Conservation (phyloP, 2,113 vertebrate species). For the Dipodomys spectabilis region DNA sequence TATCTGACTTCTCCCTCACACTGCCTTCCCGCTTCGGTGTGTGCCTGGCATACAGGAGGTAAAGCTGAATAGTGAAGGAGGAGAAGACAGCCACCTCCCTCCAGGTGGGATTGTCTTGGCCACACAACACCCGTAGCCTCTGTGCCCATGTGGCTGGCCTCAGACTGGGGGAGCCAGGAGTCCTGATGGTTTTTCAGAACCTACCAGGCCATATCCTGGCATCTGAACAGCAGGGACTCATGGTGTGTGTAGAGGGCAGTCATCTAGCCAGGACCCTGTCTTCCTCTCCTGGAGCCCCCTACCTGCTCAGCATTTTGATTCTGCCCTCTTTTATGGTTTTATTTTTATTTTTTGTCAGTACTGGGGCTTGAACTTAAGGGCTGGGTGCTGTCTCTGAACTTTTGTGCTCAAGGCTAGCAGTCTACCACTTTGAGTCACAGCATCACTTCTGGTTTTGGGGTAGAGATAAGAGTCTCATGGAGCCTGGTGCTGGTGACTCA, state of each 20-base stretch:
- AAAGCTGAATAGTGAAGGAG: neutral
- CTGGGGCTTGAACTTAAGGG: too few relatives aligned
- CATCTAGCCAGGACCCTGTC: neutral
- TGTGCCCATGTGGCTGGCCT: too few relatives aligned
- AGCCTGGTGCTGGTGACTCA: too few relatives aligned
- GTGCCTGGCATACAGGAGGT: neutral
- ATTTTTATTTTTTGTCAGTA: too few relatives aligned
- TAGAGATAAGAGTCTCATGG: too few relatives aligned
- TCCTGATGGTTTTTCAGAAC: neutral
- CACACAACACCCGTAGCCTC: neutral
- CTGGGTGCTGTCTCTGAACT: too few relatives aligned
- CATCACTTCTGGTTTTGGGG: too few relatives aligned
- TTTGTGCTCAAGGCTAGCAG: too few relatives aligned
- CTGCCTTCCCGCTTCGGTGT: fast-evolving
- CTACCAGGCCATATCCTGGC: neutral
- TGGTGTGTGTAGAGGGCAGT: neutral
- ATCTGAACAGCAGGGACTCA: neutral
- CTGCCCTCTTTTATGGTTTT: neutral
- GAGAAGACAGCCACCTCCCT: neutral
- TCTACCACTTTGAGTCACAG: too few relatives aligned
- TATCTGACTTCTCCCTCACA: too few relatives aligned
- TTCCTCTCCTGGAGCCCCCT: neutral
- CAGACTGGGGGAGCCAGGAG: too few relatives aligned
- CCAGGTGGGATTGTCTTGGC: neutral
- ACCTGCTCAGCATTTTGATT: neutral